These are phyloP conservation scores for Stegodyphus mimosarum DNA, from an alignment of 1,140 invertebrate genomes.

Conservation along the genomic window DNA sequence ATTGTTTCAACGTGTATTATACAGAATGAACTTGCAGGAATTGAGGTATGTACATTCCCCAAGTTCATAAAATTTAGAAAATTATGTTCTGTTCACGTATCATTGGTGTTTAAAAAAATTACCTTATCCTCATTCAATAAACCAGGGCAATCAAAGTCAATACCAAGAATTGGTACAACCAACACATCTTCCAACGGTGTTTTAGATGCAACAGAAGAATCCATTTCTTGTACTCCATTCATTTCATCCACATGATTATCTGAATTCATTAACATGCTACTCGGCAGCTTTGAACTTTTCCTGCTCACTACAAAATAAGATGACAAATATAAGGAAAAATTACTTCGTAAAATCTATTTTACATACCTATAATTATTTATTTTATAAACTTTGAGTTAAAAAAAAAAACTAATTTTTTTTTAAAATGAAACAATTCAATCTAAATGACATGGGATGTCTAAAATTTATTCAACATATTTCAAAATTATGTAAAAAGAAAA, in stretches of 20 bases:
- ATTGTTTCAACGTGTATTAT: no score
- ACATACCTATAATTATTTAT: background rate
- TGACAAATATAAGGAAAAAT: background rate
- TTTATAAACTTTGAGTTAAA: background rate
- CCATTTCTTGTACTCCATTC: slow-evolving; percentile 27
- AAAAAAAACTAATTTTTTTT: no score
- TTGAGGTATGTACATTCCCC: no score
- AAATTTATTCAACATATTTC: no score
- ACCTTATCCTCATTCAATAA: slow-evolving; percentile 81
- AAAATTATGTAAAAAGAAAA: no score
- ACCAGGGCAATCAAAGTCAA: slow-evolving; percentile 74
- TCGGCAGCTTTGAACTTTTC: slow-evolving; percentile 39
- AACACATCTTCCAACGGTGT: slow-evolving; percentile 71
- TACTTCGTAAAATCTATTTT: no score
- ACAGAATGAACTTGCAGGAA: no score
- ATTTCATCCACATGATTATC: slow-evolving; percentile 35
- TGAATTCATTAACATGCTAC: slow-evolving; percentile 18
- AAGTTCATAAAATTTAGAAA: no score
- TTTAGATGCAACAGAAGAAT: slow-evolving; percentile 24
- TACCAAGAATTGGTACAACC: slow-evolving; percentile 75
- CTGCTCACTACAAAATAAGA: slow-evolving; percentile 14
- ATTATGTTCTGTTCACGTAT: no score
- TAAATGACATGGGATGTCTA: no score
- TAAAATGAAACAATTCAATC: no score
- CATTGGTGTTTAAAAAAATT: background rate